Base-by-base conservation (phyloP, 2,113 vertebrate genomes). In the Lycocorax pyrrhopterus region DNA sequence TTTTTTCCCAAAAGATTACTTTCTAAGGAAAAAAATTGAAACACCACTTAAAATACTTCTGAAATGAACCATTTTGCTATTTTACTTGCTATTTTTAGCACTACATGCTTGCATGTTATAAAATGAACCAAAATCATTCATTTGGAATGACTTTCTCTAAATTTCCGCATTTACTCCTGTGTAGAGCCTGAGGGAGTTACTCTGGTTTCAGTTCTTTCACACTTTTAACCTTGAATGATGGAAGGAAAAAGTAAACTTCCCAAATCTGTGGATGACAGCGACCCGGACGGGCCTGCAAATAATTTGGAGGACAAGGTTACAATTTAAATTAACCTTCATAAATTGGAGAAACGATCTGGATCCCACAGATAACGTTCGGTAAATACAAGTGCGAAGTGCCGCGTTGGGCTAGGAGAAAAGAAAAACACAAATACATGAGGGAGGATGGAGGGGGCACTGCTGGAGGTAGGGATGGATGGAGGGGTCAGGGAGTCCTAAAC, bases 251-350 rank as follows among this genome's bases (percentile, higher is more conserved):
- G 64, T 75, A 94, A 94, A 95, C 92, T 93, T 75, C 20, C 46
- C 30, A 77, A 94, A 89, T 52, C 76, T 78, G 76, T 59, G 64
- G 55, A 67, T 93, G 95, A 74, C 94, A 81, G 0, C 35, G 92
- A 95, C 94, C 94, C 55, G 56, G 46, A 81, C 71, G 46, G 55
- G 64, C 13, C 59, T 47, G 59, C 90, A 92, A 84, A 95, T 79
- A 92, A 89, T 90, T 92, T 90, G 86, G 69, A 90, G 92, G 63
- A 81, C 76, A 63, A 90, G 95, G 94, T 96, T 89, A 90, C 72
- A 74, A 96, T 95, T 96, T 89, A 95, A 96, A 96, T 96, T 97
- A 97, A 97, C 95, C 95, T 90, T 23, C 76, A 35, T 71, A 96
- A 95, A 94, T 96, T 92, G 86, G 80, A 94, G 86, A 81, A 95